These are phyloP conservation scores for Lacanobia wlatinum DNA, from an alignment of 2,888 invertebrate species.

Conservation along the genomic window DNA sequence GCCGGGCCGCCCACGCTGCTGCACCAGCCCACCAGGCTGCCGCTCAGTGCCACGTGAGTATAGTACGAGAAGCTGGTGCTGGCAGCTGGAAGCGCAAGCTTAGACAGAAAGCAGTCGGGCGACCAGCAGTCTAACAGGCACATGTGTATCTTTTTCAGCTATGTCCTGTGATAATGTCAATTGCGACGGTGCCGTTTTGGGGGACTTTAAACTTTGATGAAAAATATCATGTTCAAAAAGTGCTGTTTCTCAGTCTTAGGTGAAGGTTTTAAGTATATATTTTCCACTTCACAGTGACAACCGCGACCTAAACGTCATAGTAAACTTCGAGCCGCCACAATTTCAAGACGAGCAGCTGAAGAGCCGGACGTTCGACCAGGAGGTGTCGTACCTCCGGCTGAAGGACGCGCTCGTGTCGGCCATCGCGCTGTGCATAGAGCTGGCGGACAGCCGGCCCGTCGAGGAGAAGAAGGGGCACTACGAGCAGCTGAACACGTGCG, in stretches of 20 bases:
- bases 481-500: slow-evolving; percentile 75
- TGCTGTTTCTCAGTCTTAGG: too few species aligned
- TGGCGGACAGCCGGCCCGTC: slow-evolving; percentile 73
- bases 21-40: slow-evolving; percentile 55
- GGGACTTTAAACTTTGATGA: too few species aligned
- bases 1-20: slow-evolving; percentile 80
- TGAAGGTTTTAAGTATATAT: too few species aligned
- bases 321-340: slow-evolving; percentile 93
- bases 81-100: too few species aligned
- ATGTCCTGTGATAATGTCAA: too few species aligned
- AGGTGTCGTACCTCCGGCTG: slow-evolving; percentile 80
- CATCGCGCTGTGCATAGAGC: slow-evolving; percentile 81
- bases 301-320: slow-evolving; percentile 93
- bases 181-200: too few species aligned
- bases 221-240: too few species aligned
- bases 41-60: slow-evolving; percentile 67
- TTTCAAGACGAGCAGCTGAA: slow-evolving; percentile 77
- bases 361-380: slow-evolving; percentile 81
- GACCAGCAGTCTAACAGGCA: too few species aligned
- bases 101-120: too few species aligned
- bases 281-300: slow-evolving; percentile 91
- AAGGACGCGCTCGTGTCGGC: slow-evolving; percentile 82
- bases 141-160: too few species aligned
- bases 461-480: slow-evolving; percentile 75
- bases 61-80: too few species aligned